Percentiles rank a stretch among this genome's conserved stretches.
phyloP scores from a whole-genome alignment of 2,888 invertebrate genomes.

The Papilio protenor region DNA sequence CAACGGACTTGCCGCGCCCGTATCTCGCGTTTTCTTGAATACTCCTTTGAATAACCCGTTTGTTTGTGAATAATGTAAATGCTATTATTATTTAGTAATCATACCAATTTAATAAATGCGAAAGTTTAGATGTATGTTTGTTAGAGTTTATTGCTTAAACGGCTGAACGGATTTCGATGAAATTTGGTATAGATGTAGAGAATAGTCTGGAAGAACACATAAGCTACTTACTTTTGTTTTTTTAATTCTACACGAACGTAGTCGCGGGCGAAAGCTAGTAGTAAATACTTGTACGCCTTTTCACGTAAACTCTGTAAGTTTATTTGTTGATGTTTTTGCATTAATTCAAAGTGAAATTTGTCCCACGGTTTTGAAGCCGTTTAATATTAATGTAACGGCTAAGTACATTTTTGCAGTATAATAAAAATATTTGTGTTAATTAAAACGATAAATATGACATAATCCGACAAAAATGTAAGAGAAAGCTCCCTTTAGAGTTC shows the following conservation, averaged over 20 bases:
- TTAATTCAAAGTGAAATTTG: constrained; percentile 18
- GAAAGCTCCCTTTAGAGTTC: constrained; percentile 2
- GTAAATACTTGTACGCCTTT: neutral
- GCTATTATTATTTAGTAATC: neutral
- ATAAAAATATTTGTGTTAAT: constrained; percentile 18
- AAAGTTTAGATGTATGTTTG: no score
- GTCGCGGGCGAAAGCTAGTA: neutral
- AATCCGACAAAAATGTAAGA: constrained; percentile 11
- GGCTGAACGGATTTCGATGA: no score
- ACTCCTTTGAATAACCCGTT: constrained; percentile 11
- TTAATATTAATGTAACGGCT: constrained; percentile 4
- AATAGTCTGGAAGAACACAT: no score
- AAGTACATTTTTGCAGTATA: constrained; percentile 6
- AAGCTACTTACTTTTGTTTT: no score
- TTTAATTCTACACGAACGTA: no score
- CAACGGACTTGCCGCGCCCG: constrained; percentile 51
- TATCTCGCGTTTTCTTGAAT: constrained; percentile 37
- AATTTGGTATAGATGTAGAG: no score
- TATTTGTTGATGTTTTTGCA: neutral
- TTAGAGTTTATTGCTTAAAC: no score
- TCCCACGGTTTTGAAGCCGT: neutral
- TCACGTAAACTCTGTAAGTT: no score
- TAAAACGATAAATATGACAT: constrained; percentile 7
- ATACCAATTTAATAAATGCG: no score
- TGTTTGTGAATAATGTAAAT: neutral